Evolutionary conservation across 2,113 vertebrate species (phyloP).

Genomic region (Bagarius yarrelli): DNA sequence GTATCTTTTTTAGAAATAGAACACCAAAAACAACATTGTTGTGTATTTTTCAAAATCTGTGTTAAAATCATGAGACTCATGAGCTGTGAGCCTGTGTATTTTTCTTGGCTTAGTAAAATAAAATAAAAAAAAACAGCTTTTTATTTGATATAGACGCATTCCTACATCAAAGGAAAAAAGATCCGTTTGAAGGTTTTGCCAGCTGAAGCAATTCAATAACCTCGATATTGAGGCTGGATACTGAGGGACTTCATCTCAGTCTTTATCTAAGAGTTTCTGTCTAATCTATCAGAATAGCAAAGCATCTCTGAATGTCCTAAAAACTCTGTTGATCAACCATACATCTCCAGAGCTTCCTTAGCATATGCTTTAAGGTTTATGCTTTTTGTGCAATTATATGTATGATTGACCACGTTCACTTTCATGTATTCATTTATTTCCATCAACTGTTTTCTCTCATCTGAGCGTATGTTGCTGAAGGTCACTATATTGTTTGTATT

Average conservation of each 20-base stretch:
- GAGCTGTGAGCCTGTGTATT: not conserved
- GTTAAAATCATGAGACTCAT: not conserved
- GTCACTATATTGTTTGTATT: not conserved
- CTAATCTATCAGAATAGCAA: slow-evolving; percentile 31
- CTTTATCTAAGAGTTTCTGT: slow-evolving; percentile 12
- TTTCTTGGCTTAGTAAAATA: not conserved
- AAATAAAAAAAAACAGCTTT: slow-evolving; percentile 15
- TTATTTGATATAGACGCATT: slow-evolving; percentile 7
- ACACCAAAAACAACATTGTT: not conserved
- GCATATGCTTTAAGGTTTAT: not conserved
- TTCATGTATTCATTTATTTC: not conserved
- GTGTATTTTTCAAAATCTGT: not conserved
- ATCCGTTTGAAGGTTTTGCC: slow-evolving; percentile 1
- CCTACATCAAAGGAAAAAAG: slow-evolving; percentile 18
- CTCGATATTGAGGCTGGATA: slow-evolving; percentile 1
- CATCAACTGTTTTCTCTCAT: not conserved
- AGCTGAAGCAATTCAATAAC: slow-evolving; percentile 33
- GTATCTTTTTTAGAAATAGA: not conserved
- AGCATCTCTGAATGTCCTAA: not conserved
- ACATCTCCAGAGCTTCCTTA: not conserved
- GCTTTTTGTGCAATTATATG: not conserved
- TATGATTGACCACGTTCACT: not conserved
- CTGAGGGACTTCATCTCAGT: slow-evolving; percentile 14
- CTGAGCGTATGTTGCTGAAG: not conserved
- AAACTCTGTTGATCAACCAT: not conserved